phyloP scores from a whole-genome alignment of 53 echinoderm and acorn worm genomes.

The Actinopyga echinites region DNA sequence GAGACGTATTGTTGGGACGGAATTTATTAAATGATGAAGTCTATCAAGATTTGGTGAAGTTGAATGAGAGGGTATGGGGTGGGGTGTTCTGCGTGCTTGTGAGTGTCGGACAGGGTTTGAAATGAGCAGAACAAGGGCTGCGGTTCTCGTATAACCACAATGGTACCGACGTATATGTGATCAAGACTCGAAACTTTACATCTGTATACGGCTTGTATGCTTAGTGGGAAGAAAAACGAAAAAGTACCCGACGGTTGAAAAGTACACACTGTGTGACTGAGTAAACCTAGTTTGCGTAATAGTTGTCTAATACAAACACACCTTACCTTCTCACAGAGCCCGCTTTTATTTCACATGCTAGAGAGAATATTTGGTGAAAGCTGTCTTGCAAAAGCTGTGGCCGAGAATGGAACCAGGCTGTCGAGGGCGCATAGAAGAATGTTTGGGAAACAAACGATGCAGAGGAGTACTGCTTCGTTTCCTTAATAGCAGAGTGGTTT shows the following conservation, averaged over 20 bases:
- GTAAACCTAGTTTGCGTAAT: slow-evolving; percentile 31
- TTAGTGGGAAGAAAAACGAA: not conserved
- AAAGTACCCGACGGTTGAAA: not conserved
- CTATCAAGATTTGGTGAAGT: too few relatives aligned
- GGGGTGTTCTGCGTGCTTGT: too few relatives aligned
- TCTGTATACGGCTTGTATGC: too few relatives aligned
- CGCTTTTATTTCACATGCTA: slow-evolving; percentile 2
- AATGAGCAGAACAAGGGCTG: too few relatives aligned
- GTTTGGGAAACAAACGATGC: slow-evolving; percentile 21
- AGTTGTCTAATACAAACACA: slow-evolving; percentile 14
- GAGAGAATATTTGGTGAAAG: slow-evolving; percentile 32
- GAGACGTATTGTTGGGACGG: too few relatives aligned
- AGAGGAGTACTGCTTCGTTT: not conserved
- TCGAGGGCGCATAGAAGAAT: slow-evolving; percentile 3
- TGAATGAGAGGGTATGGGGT: too few relatives aligned
- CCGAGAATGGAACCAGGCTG: slow-evolving; percentile 1
- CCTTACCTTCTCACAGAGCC: not conserved
- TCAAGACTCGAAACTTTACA: too few relatives aligned
- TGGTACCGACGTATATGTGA: too few relatives aligned
- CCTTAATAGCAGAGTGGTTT: slow-evolving; percentile 7
- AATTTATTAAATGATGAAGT: too few relatives aligned
- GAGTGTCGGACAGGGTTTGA: too few relatives aligned
- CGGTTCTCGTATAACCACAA: too few relatives aligned
- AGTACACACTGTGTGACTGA: slow-evolving; percentile 13
- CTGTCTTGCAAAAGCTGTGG: too few relatives aligned